These are phyloP conservation scores for Latrodectus elegans DNA, from an alignment of 2,888 invertebrate genomes.

Conservation along the genomic window DNA sequence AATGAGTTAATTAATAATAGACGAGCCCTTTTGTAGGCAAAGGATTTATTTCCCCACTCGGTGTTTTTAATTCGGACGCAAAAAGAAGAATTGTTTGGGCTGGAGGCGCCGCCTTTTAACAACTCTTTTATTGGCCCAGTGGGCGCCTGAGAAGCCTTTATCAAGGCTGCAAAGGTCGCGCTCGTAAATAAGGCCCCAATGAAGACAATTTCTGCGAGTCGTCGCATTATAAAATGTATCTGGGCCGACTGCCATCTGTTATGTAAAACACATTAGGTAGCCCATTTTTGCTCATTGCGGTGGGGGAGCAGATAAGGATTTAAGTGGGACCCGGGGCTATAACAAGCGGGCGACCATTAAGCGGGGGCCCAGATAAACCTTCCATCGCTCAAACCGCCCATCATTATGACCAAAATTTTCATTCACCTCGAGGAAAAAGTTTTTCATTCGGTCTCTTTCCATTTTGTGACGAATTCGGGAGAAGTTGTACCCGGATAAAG, in stretches of 20 bases:
- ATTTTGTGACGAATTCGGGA: slow-evolving; percentile 69
- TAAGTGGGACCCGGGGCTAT: slow-evolving; percentile 64
- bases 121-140: slow-evolving; percentile 53
- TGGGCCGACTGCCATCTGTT: slow-evolving; percentile 66
- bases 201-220: slow-evolving; percentile 61
- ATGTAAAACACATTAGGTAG: slow-evolving; percentile 70
- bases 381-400: slow-evolving; percentile 66
- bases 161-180: slow-evolving; percentile 36
- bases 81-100: background rate
- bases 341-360: slow-evolving; percentile 67
- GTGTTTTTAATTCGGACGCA: slow-evolving; percentile 1
- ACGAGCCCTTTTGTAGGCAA: background rate
- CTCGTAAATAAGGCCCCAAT: slow-evolving; percentile 56
- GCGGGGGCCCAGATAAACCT: slow-evolving; percentile 60
- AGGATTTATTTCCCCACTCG: background rate
- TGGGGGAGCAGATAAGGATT: slow-evolving; percentile 65
- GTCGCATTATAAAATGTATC: slow-evolving; percentile 68
- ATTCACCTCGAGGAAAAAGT: slow-evolving; percentile 69
- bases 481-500: slow-evolving; percentile 68
- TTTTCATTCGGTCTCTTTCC: slow-evolving; percentile 66
- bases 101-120: slow-evolving; percentile 34
- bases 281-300: slow-evolving; percentile 70
- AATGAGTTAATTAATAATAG: background rate
- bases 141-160: slow-evolving; percentile 26
- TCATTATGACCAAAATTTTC: slow-evolving; percentile 68